These are phyloP conservation scores for Alauda arvensis DNA, from an alignment of 2,797 vertebrate genomes.

Conservation along the genomic window DNA sequence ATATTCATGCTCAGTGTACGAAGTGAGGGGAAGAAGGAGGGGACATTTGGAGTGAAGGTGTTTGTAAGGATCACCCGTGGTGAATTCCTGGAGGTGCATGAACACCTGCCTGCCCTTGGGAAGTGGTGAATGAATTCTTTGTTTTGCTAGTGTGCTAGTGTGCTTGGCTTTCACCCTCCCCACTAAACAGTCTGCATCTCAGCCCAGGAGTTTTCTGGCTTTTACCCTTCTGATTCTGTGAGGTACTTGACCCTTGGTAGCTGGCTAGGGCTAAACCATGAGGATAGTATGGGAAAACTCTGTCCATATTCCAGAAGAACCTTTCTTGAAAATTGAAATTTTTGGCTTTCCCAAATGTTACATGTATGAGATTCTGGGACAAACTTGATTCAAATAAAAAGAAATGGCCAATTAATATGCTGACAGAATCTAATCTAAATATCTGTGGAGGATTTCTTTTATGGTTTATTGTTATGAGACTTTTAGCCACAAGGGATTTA, in stretches of 20 bases:
- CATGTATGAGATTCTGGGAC: background rate
- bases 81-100: background rate
- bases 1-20: background rate
- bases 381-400: background rate
- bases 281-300: background rate
- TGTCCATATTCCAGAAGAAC: background rate
- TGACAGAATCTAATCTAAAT: background rate
- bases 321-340: background rate
- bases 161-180: background rate
- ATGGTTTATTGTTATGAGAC: background rate
- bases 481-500: background rate
- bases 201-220: background rate
- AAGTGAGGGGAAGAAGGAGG: background rate
- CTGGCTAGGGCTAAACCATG: background rate
- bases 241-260: background rate
- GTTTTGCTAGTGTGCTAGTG: background rate
- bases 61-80: fast-evolving
- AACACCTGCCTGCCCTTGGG: background rate
- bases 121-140: background rate
- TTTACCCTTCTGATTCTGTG: background rate
- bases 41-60: background rate
- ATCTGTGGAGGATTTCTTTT: background rate
- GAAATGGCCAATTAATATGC: background rate
- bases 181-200: background rate
- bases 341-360: background rate